Base-by-base conservation (phyloP, 2,797 vertebrate genomes). In the Delichon dasypus region DNA sequence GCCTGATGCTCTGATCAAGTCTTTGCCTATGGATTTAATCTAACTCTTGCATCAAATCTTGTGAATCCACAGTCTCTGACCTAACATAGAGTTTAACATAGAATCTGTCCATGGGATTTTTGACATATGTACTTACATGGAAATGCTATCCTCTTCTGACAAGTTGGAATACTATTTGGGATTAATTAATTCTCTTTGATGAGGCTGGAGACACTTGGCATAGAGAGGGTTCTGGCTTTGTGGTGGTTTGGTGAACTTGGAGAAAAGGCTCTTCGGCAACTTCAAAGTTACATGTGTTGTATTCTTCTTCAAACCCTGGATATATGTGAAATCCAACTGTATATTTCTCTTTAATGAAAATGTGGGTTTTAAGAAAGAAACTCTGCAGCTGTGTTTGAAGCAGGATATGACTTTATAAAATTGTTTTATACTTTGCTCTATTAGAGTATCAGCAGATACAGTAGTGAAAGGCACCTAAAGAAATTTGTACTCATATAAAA, bases 101-200 rank as follows among this genome's bases (percentile, higher is more conserved):
- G 80, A 60, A 50, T 87, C 85, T 86, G 36, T 94, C 90, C 64
- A 42, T 67, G 90, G 86, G 93, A 93, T 95, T 95, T 96, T 85
- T 90, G 71, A 78, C 88, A 61, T 88, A 66, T 88, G 88, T 84
- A 93, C 93, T 95, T 95, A 86, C 64, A 92, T 88, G 97, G 96
- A 97, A 97, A 95, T 87, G 78, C 50, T 91, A 70, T 92, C 67
- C 89, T 97, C 85, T 82, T 94, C 94, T 96, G 95, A 89, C 94
- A 85, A 90, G 90, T 55, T 85, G 78, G 81, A 97, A 90, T 90
- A 94, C 68, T 92, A 27, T 93, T 97, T 92, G 89, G 92, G 89
- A 90, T 94, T 93, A 94, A 92, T 97, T 97, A 96, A 92, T 97
- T 95, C 96, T 96, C 89, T 95, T 95, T 95, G 95, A 95, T 95